Base-by-base conservation (phyloP, 64 coral and sea anemone species). In the Dendrophyllia cribrosa region DNA sequence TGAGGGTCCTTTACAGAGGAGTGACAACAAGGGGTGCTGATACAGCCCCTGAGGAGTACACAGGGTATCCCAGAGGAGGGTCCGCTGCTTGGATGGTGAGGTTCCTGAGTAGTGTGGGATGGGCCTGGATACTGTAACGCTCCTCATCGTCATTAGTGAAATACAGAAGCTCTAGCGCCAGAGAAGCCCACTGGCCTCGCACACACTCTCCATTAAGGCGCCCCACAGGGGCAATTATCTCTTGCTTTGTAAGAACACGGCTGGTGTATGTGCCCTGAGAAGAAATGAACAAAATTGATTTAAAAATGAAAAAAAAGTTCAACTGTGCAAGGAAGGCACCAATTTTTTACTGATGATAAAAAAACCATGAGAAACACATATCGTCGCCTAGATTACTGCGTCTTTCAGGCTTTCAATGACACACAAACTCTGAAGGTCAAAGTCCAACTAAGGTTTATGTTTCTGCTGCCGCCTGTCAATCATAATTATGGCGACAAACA, bases 61-160 rank as follows among this genome's bases (percentile, higher is more conserved):
- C 94, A 59, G 97, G 94, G 44, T 99, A 99, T 26, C 97, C 97
- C 5, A 96, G 71, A 25, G 97, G 97, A 67, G 97, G 97, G 20
- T 96, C 97, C 4, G 97, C 97, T 44, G 94, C 94, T 84, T 99
- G 97, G 15, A 96, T 94, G 12, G 94, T 94, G n/a, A 99, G 94
- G 64, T 99, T 99, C 52, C 97, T 73, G 26, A 99, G 90, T 26
- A 99, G 88, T 21, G 93, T 92, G 7, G 97, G 97, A 58, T 99
- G 97, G 17, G 97, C 97, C 71, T 99, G 97, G 70, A 99, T 99
- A 43, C 97, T 99, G 59, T 99, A 99, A 15, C 97, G 87, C 59
- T 99, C 97, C 59, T 99, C 97, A 19, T 99, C 94, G 68, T 99
- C 97, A 76, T 99, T 99, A 34, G 94, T 99, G 4, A 99, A 67